Conservation (phyloP, 2,888 invertebrate genomes). For the Himalopsyche anomala region DNA sequence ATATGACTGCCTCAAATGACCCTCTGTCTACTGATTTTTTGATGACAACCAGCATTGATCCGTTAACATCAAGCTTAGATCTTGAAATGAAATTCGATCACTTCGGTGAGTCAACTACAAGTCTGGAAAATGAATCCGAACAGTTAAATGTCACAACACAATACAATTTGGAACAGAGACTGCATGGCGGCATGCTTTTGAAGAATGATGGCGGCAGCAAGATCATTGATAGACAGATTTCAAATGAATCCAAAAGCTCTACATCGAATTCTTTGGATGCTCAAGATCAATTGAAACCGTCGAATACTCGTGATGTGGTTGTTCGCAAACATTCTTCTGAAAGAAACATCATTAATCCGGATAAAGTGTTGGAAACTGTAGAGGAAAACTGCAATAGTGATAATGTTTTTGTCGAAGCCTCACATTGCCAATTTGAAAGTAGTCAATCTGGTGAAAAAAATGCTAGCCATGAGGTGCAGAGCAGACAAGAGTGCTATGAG, state of each 20-base stretch:
- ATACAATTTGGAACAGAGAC: slow-evolving; percentile 46
- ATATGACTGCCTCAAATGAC: slow-evolving; percentile 74
- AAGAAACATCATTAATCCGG: slow-evolving; percentile 41
- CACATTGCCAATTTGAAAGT: slow-evolving; percentile 52
- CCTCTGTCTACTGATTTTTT: slow-evolving; percentile 73
- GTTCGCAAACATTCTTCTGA: slow-evolving; percentile 58
- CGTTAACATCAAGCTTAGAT: slow-evolving; percentile 73
- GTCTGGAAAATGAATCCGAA: slow-evolving; percentile 53
- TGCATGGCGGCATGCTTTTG: slow-evolving; percentile 57
- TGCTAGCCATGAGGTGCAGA: neutral
- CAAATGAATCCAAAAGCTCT: slow-evolving; percentile 63
- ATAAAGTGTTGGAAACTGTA: slow-evolving; percentile 56
- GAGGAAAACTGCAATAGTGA: slow-evolving; percentile 57
- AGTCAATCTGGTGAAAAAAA: slow-evolving; percentile 65
- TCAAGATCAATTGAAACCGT: slow-evolving; percentile 46
- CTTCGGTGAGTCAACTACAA: slow-evolving; percentile 75
- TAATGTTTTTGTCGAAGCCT: slow-evolving; percentile 60
- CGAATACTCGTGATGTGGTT: slow-evolving; percentile 60
- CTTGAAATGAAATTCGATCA: slow-evolving; percentile 81
- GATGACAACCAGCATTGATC: slow-evolving; percentile 73
- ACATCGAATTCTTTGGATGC: slow-evolving; percentile 50
- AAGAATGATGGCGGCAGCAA: slow-evolving; percentile 54
- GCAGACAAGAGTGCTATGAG: slow-evolving; percentile 8
- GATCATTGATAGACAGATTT: slow-evolving; percentile 60
- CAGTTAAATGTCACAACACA: slow-evolving; percentile 48